Base-by-base conservation (phyloP, 2,113 vertebrate species). In the Zosterops lateralis region DNA sequence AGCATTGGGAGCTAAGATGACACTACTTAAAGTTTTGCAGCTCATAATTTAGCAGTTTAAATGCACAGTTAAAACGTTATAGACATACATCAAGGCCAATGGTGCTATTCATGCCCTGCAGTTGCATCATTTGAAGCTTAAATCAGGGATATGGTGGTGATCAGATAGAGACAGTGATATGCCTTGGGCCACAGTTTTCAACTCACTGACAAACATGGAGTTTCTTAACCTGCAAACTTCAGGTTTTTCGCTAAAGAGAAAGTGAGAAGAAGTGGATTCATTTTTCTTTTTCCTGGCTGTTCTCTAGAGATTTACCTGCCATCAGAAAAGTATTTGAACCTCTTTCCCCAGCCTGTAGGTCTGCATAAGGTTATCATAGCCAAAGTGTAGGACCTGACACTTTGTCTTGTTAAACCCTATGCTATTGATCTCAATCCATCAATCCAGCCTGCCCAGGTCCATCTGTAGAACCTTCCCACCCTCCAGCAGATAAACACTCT, bases 31-130 rank as follows among this genome's bases (percentile, higher is more conserved):
- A 83, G 93, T 93, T 92, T 77, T 93, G 16, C 17, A 78, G 71
- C 67, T 94, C 67, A 90, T 96, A 84, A 97, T 89, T 93, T 90
- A 92, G 87, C 65, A 82, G 71, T 92, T 92, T 96, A 96, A 94
- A 96, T 83, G 82, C 76, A 93, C 85, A 74, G 83, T 92, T 96
- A 96, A 96, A 92, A 87, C 57, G 80, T 96, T 90, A 93, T 62
- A 92, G 82, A 57, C 62, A 86, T 65, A 82, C 53, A 90, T 93
- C 76, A 94, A 88, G 57, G 38, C 76, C 87, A 90, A 24, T 93
- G 71, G 48, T 72, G 82, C 58, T 95, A 68, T 94, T 94, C 68
- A 93, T 72, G 74, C 36, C 21, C 66, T 92, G 66, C 22, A 75
- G 76, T 74, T 89, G 66, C 44, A 95, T 12, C 48, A 51, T 84